Evolutionary conservation across 1,140 invertebrate species (phyloP), one percentile per base, ranked within the genome.

Genomic region (Aphelinus certus): DNA sequence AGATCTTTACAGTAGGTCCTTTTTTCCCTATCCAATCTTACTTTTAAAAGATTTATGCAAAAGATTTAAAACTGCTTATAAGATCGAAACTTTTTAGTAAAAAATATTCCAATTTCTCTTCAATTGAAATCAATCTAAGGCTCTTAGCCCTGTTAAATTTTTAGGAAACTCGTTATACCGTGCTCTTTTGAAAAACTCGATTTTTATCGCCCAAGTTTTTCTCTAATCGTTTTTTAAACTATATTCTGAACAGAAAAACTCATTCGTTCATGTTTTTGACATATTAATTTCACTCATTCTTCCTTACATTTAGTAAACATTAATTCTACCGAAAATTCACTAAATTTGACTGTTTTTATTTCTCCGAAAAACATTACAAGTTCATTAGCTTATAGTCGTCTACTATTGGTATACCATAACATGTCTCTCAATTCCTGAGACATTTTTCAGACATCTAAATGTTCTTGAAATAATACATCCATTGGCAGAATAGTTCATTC

Each of bases 161-260:
- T 83, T 86, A 83, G 85, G 74, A 75, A 86, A 87, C 85, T 55
- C 83, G 78, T 85, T 79, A 83, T 87, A 88, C 85, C 85, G 83
- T 87, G 84, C 86, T 85, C 83, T 80, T 81, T 78, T 9, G 55
- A 72, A 71, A 78, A 77, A 74, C 51, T 75, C 56, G 47, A 60
- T 75, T 58, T 56, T 74, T 53, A 64, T 62, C 45, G 10, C 43
- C 60, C 26, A 45, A 60, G 7, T 55, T 64, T 75, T 73, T 72
- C 26, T 60, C 68, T 47, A n/a, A 1, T 62, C 49, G 47, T 63
- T 57, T 69, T 57, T 1, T 63, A 2, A 60, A 69, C 60, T 71
- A 71, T 3, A 3, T 55, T 55, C 56, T 68, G n/a, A 75, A 48
- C 68, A 78, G 76, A 82, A 26, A 81, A 78, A 80, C 71, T 79